Evolutionary conservation across 1,140 invertebrate species (phyloP).

Genomic region (Drosophila navojoa): DNA sequence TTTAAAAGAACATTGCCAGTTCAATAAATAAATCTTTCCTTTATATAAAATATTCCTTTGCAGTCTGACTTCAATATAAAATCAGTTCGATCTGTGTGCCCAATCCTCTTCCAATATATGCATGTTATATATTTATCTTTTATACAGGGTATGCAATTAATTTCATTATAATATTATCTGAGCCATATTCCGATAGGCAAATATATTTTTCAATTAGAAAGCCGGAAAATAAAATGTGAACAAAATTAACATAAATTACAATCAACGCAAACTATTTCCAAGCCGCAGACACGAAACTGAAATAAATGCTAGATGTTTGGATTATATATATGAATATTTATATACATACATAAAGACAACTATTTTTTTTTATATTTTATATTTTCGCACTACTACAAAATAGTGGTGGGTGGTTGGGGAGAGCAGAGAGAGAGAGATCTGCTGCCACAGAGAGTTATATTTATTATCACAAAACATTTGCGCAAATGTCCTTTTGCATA

Average conservation of each 20-base stretch:
- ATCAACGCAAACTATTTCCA: slow-evolving; percentile 63
- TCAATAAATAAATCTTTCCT: no score
- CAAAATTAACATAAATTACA: slow-evolving; percentile 72
- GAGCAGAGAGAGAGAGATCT: slow-evolving; percentile 2
- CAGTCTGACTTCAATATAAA: no score
- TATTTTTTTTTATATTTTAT: slow-evolving; percentile 17
- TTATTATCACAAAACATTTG: slow-evolving; percentile 82
- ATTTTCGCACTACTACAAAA: slow-evolving; percentile 17
- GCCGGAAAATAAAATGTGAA: slow-evolving; percentile 32
- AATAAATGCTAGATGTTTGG: slow-evolving; percentile 64
- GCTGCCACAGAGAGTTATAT: slow-evolving; percentile 79
- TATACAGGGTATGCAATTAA: neutral
- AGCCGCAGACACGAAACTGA: slow-evolving; percentile 63
- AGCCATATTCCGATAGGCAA: slow-evolving; percentile 9
- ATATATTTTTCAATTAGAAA: slow-evolving; percentile 49
- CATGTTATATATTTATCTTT: neutral
- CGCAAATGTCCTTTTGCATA: slow-evolving; percentile 80
- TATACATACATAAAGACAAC: neutral
- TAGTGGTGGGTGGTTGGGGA: neutral
- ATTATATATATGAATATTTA: slow-evolving; percentile 18
- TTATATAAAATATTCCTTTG: no score
- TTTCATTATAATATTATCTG: neutral
- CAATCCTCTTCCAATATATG: no score
- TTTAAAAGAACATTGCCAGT: no score
- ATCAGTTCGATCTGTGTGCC: no score